Conservation (phyloP, 2,113 vertebrate species). For the Dipodomys stephensi region DNA sequence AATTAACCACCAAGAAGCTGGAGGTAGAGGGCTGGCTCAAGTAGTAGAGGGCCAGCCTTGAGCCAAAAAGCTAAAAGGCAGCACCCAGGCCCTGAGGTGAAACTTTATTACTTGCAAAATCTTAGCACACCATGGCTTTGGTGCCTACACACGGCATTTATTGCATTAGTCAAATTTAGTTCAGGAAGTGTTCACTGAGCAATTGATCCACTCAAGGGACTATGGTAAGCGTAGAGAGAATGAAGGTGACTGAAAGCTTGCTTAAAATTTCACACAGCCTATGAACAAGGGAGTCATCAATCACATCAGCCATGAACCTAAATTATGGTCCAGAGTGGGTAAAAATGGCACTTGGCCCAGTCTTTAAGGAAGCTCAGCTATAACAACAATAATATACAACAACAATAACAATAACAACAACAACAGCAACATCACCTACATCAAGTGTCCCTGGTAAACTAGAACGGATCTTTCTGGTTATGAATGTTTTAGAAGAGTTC, state of each 20-base stretch:
- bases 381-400: too few species aligned
- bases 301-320: too few species aligned
- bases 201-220: background rate
- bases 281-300: background rate
- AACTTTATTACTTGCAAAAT: too few species aligned
- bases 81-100: too few species aligned
- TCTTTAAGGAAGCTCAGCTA: background rate
- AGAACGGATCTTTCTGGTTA: background rate
- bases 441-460: background rate
- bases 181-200: background rate
- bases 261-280: background rate
- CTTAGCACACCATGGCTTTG: background rate
- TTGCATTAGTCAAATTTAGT: background rate
- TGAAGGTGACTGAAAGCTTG: background rate
- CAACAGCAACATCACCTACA: background rate
- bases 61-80: too few species aligned
- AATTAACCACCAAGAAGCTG: too few species aligned
- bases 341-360: background rate
- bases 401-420: background rate
- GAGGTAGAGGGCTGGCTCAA: too few species aligned
- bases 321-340: background rate
- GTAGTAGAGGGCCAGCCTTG: too few species aligned
- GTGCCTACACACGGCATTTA: too few species aligned
- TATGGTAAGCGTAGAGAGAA: fast-evolving
- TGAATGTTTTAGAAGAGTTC: background rate